phyloP scores from a whole-genome alignment of 2,113 vertebrate genomes.

The Perognathus longimembris region DNA sequence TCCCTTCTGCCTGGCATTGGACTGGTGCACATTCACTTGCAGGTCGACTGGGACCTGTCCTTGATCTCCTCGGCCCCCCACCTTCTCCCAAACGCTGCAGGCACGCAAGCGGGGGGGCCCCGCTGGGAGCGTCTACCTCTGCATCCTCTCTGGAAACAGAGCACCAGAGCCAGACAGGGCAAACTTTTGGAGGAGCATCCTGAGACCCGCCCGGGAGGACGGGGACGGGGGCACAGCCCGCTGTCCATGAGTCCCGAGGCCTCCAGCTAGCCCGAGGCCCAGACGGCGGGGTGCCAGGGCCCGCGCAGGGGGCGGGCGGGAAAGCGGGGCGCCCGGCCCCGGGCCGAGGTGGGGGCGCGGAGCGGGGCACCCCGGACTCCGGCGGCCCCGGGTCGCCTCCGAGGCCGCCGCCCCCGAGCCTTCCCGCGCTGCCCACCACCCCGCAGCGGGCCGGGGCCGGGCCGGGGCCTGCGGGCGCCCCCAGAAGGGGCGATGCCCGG shows the following conservation, averaged over 20 bases:
- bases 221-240: fast-evolving
- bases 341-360: neutral
- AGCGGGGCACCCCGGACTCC: neutral
- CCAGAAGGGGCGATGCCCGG: no score
- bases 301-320: neutral
- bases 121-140: no score
- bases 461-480: neutral
- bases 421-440: neutral
- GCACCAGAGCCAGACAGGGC: no score
- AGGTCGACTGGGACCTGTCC: no score
- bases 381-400: no score
- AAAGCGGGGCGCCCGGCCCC: neutral
- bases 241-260: neutral
- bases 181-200: conserved; percentile 22
- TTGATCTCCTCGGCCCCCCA: no score
- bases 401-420: neutral
- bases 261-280: neutral
- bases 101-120: no score
- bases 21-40: no score
- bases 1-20: neutral
- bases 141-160: no score
- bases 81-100: no score
- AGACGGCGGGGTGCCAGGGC: neutral
- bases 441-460: neutral
- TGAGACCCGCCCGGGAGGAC: neutral